phyloP scores from a whole-genome alignment of 1,140 invertebrate species.

The Ditylenchus dipsaci region DNA sequence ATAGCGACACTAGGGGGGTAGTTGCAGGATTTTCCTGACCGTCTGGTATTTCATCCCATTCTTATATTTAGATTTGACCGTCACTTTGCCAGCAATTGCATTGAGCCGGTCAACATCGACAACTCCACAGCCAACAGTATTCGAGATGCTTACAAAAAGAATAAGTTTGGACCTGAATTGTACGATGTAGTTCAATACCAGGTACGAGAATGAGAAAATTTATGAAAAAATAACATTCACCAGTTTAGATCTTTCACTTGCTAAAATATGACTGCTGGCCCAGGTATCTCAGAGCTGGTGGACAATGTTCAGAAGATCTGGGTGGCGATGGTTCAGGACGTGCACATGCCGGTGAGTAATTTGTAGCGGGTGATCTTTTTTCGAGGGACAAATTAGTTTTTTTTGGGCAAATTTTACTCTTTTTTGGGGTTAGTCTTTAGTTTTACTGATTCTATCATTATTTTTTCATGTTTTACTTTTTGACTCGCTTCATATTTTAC shows the following conservation, averaged over 20 bases:
- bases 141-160: conserved; percentile 42
- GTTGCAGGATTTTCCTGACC: no score
- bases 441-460: no score
- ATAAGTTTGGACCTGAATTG: conserved; percentile 39
- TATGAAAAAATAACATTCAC: not conserved
- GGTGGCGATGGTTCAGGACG: conserved; percentile 19
- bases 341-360: not conserved
- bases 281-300: conserved; percentile 50
- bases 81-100: conserved; percentile 54
- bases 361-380: no score
- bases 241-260: conserved; percentile 55
- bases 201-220: conserved; percentile 16
- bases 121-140: conserved; percentile 52
- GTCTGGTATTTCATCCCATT: no score
- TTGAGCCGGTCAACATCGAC: conserved; percentile 56
- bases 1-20: no score
- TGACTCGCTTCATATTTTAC: no score
- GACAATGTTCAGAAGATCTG: conserved; percentile 30
- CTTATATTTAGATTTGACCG: conserved; percentile 45
- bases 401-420: no score
- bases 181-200: conserved; percentile 57
- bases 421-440: no score
- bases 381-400: no score
- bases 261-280: conserved; percentile 57
- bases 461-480: not conserved